Conservation (phyloP, 2,888 invertebrate species). For the Drosophila falleni region DNA sequence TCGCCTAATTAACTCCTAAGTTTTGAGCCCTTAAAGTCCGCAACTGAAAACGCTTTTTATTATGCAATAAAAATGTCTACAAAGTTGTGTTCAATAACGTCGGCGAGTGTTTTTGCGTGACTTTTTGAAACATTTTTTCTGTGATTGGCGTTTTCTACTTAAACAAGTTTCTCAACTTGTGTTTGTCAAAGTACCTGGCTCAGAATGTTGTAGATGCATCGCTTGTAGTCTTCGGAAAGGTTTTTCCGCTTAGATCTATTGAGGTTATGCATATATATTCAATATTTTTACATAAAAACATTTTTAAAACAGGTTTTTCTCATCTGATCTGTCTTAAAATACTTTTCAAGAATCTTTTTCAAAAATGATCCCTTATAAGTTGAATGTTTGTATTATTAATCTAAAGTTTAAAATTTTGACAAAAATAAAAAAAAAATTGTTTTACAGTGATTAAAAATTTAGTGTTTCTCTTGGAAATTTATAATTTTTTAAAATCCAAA, state of each 20-base stretch:
- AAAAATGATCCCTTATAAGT: too few species aligned
- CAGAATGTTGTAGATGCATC: slow-evolving; percentile 4
- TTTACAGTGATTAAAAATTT: too few species aligned
- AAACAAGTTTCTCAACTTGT: slow-evolving; percentile 12
- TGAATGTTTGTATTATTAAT: too few species aligned
- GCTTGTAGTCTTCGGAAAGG: slow-evolving; percentile 5
- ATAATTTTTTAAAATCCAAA: too few species aligned
- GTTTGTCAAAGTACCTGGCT: neutral
- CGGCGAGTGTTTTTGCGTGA: slow-evolving; percentile 16
- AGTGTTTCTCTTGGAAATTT: too few species aligned
- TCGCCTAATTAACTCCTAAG: slow-evolving; percentile 41
- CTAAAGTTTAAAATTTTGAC: too few species aligned
- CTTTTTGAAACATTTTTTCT: slow-evolving; percentile 19
- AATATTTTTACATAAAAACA: neutral
- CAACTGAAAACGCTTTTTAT: slow-evolving; percentile 17
- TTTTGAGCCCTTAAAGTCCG: neutral
- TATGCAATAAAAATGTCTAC: slow-evolving; percentile 63
- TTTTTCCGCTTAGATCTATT: slow-evolving; percentile 4
- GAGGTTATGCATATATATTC: neutral
- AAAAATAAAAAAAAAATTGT: too few species aligned
- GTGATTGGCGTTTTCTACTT: neutral
- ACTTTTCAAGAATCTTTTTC: too few species aligned
- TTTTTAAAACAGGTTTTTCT: too few species aligned
- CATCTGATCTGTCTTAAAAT: too few species aligned
- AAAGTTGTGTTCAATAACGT: slow-evolving; percentile 25